Evolutionary conservation across 2,888 invertebrate species (phyloP).

Genomic region (Machimus rusticus): DNA sequence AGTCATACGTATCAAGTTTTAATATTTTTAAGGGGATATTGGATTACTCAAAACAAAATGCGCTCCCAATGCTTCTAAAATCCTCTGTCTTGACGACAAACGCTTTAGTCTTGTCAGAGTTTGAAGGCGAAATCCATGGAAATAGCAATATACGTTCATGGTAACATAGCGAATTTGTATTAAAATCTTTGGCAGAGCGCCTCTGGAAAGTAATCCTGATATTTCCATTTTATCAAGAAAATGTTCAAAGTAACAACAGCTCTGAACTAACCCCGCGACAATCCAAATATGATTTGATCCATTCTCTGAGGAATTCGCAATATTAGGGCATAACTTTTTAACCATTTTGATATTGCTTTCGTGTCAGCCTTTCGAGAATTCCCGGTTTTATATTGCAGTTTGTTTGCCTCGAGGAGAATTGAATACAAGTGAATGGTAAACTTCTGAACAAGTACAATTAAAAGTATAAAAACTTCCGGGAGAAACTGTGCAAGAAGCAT

Average conservation of each 20-base stretch:
- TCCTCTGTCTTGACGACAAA: background rate
- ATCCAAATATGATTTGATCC: conserved; percentile 1
- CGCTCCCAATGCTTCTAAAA: background rate
- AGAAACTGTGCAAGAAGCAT: background rate
- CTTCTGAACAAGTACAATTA: background rate
- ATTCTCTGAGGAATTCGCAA: background rate
- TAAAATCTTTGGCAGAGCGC: background rate
- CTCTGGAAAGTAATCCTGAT: background rate
- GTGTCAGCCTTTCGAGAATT: background rate
- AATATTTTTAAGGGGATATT: background rate
- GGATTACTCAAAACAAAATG: background rate
- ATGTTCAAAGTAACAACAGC: background rate
- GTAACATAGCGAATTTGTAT: background rate
- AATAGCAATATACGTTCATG: background rate
- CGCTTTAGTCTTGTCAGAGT: background rate
- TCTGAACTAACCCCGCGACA: background rate
- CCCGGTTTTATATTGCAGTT: background rate
- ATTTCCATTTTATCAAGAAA: conserved; percentile 4
- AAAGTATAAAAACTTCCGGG: background rate
- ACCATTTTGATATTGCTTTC: background rate
- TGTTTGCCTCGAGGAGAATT: background rate
- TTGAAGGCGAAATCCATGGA: background rate
- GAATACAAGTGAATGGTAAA: background rate
- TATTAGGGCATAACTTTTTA: background rate
- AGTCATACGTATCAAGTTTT: background rate